Conservation (phyloP, 1,140 invertebrate genomes). For the Nasonia vitripennis region DNA sequence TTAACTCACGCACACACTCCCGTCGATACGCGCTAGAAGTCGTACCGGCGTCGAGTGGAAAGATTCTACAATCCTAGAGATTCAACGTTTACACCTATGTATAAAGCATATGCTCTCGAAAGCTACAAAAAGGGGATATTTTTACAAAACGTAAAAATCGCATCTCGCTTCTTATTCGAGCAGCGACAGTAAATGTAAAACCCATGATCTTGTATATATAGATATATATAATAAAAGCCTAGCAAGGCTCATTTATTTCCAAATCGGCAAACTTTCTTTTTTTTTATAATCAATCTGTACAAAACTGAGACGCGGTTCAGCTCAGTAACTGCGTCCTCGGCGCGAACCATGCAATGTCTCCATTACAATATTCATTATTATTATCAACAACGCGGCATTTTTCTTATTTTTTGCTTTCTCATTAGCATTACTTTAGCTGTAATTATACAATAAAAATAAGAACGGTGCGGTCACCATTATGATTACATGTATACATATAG, state of each 20-base stretch:
- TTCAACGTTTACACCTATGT: neutral
- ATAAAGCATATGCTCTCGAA: neutral
- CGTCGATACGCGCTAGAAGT: neutral
- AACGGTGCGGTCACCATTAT: neutral
- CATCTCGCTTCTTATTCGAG: constrained; percentile 10
- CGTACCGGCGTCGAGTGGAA: constrained; percentile 35
- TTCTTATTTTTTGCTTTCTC: neutral
- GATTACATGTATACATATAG: constrained; percentile 10
- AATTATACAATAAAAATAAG: constrained; percentile 30
- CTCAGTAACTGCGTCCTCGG: neutral
- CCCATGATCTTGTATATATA: constrained; percentile 11
- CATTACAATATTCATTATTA: constrained; percentile 28
- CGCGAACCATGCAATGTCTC: neutral
- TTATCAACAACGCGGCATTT: neutral
- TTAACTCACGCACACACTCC: constrained; percentile 9
- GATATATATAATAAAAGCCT: constrained; percentile 54
- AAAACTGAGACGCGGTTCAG: constrained; percentile 46
- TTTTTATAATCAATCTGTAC: constrained; percentile 52
- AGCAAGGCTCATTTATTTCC: constrained; percentile 52
- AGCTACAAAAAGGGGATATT: constrained; percentile 14
- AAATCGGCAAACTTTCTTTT: constrained; percentile 43
- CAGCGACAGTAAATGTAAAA: neutral
- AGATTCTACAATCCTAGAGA: neutral
- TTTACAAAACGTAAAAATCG: constrained; percentile 24
- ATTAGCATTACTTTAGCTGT: neutral